These are phyloP conservation scores for Metopia argyrocephala DNA, from an alignment of 2,888 invertebrate species.

Conservation along the genomic window DNA sequence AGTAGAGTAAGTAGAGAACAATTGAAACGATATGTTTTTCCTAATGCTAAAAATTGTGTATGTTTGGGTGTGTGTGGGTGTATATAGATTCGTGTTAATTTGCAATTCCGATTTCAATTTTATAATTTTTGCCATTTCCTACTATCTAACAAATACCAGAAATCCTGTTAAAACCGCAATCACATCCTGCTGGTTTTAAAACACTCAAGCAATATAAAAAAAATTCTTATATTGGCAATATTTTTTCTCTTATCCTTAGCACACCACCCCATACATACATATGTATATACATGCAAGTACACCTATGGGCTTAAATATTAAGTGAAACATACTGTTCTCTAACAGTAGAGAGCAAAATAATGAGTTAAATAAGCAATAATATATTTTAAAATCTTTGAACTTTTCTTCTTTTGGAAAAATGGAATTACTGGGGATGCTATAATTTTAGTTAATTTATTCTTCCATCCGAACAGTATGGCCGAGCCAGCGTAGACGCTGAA, in stretches of 20 bases:
- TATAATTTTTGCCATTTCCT: slow-evolving; percentile 58
- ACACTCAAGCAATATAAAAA: neutral
- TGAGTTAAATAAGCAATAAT: no score
- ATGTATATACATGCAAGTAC: neutral
- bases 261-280: neutral
- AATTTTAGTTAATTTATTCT: no score
- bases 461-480: no score
- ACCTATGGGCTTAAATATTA: neutral
- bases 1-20: neutral
- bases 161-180: slow-evolving; percentile 62
- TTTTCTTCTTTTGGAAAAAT: no score
- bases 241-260: slow-evolving; percentile 11
- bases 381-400: no score
- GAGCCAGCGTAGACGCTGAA: no score
- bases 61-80: neutral
- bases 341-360: neutral
- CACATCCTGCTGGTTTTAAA: slow-evolving; percentile 58
- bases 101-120: slow-evolving; percentile 67
- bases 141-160: slow-evolving; percentile 46
- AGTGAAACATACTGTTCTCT: neutral
- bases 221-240: slow-evolving; percentile 15
- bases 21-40: slow-evolving; percentile 21
- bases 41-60: slow-evolving; percentile 3
- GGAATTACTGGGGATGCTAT: no score
- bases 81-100: slow-evolving; percentile 68